Evolutionary conservation across 2,888 invertebrate species (phyloP).

Genomic region (Tetramorium bicarinatum): DNA sequence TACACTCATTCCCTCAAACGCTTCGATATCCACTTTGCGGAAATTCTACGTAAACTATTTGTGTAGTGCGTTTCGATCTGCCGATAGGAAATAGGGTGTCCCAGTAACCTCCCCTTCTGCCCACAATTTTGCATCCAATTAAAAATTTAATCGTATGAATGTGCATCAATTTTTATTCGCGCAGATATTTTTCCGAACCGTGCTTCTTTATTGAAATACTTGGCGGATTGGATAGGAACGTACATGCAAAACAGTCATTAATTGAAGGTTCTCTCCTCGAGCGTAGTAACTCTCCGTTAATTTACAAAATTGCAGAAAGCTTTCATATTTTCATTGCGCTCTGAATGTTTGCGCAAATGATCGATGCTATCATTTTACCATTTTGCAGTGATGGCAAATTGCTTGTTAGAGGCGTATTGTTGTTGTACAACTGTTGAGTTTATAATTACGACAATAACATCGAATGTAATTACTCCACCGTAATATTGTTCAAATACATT

Average conservation of each 20-base stretch:
- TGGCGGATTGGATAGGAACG: neutral
- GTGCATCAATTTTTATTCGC: neutral
- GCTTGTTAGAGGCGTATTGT: neutral
- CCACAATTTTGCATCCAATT: slow-evolving; percentile 6
- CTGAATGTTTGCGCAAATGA: slow-evolving; percentile 2
- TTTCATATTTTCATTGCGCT: slow-evolving; percentile 27
- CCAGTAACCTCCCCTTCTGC: neutral
- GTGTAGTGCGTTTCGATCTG: neutral
- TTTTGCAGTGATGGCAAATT: slow-evolving; percentile 6
- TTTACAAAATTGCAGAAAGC: slow-evolving; percentile 8
- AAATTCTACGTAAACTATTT: slow-evolving; percentile 32
- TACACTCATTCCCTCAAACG: neutral
- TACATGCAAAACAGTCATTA: slow-evolving; percentile 16
- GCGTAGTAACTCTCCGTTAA: neutral
- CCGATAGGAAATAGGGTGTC: neutral
- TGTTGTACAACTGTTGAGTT: neutral
- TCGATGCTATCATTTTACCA: neutral
- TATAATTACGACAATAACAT: slow-evolving; percentile 18
- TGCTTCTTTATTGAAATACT: slow-evolving; percentile 1
- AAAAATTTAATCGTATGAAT: neutral
- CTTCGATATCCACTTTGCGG: slow-evolving; percentile 18
- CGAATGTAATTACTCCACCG: slow-evolving; percentile 14
- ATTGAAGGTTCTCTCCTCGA: slow-evolving; percentile 9
- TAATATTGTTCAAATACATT: neutral
- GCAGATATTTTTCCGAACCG: neutral